These are phyloP conservation scores for Drosophila testacea DNA, from an alignment of 2,888 invertebrate species.

Conservation along the genomic window DNA sequence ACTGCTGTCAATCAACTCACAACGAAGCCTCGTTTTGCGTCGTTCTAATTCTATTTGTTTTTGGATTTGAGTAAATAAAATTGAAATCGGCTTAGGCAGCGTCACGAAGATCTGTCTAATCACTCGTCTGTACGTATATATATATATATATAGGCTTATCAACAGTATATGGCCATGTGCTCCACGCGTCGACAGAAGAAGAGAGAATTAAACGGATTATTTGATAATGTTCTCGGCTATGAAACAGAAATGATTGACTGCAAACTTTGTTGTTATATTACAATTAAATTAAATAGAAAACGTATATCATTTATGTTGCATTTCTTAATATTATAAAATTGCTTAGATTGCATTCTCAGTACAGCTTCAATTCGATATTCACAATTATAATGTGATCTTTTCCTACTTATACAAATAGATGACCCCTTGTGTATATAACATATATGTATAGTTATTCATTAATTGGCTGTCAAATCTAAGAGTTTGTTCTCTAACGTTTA, in stretches of 20 bases:
- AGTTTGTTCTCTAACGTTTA: too few species aligned
- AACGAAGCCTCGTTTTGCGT: constrained; percentile 49
- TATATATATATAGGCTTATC: constrained; percentile 8
- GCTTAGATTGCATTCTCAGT: too few species aligned
- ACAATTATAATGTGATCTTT: too few species aligned
- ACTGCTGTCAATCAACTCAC: constrained; percentile 7
- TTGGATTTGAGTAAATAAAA: constrained; percentile 1
- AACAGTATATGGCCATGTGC: background rate
- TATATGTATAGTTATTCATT: too few species aligned
- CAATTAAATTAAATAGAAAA: background rate
- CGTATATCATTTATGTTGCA: background rate
- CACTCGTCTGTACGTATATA: background rate
- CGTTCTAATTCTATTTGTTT: constrained; percentile 10
- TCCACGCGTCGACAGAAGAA: background rate
- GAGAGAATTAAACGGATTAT: background rate
- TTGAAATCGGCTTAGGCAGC: constrained; percentile 7
- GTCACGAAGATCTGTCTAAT: constrained; percentile 6
- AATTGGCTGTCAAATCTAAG: too few species aligned
- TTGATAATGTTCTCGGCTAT: background rate
- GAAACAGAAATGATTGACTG: background rate
- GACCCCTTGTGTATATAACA: too few species aligned
- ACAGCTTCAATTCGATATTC: too few species aligned
- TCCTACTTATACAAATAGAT: too few species aligned
- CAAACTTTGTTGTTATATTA: background rate
- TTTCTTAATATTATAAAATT: too few species aligned